Conservation (phyloP, 2,888 invertebrate species). For the Phrixothrix hirtus region DNA sequence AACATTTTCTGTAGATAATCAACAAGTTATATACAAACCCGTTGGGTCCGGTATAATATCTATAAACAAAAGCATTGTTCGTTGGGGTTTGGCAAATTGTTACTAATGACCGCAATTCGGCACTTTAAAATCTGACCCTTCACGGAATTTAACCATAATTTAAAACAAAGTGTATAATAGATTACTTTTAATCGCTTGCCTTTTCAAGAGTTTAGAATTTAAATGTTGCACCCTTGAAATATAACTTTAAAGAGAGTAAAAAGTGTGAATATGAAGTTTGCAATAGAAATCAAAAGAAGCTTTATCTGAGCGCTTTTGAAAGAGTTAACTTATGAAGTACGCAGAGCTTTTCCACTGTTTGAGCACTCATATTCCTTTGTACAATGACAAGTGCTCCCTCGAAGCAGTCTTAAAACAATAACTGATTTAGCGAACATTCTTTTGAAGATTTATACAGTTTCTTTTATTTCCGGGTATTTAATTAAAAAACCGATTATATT, state of each 20-base stretch:
- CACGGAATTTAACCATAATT: slow-evolving; percentile 6
- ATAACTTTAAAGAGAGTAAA: too few relatives aligned
- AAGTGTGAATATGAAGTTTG: too few relatives aligned
- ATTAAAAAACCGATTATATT: too few relatives aligned
- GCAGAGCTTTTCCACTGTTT: background rate
- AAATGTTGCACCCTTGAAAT: too few relatives aligned
- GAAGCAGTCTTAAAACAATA: background rate
- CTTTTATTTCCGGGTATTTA: too few relatives aligned
- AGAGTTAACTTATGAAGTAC: slow-evolving; percentile 1
- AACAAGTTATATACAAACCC: slow-evolving; percentile 25
- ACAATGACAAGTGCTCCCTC: background rate
- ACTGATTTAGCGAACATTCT: background rate
- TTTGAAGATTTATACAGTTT: too few relatives aligned
- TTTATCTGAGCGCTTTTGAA: too few relatives aligned
- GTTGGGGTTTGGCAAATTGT: slow-evolving; percentile 23
- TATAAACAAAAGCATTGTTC: slow-evolving; percentile 24
- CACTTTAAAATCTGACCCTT: slow-evolving; percentile 9
- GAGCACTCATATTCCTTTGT: background rate
- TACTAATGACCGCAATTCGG: slow-evolving; percentile 25
- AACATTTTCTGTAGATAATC: slow-evolving; percentile 4
- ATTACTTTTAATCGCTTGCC: background rate
- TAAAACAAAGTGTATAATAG: background rate
- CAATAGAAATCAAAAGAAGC: too few relatives aligned
- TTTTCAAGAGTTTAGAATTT: background rate
- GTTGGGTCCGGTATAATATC: slow-evolving; percentile 17